A percentile compares a stretch with the other conserved stretches of the same genome.
Conservation (phyloP, 2,888 invertebrate genomes). For the Drosophila koepferae region DNA sequence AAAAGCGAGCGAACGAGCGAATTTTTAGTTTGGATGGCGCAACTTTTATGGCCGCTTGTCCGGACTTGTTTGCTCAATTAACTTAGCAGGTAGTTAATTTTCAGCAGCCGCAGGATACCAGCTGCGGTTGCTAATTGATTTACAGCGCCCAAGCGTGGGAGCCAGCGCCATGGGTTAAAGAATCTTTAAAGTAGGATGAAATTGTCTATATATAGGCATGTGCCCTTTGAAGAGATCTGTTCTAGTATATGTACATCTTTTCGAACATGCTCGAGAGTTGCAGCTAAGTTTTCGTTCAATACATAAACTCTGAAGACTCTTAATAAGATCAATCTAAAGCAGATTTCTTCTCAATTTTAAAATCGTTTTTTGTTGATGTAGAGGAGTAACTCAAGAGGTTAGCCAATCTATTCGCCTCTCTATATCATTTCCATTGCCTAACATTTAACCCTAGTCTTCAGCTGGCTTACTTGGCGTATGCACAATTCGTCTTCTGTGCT, state of each 20-base stretch:
- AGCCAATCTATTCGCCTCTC: too few species aligned
- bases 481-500: conserved; percentile 26
- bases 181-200: conserved; percentile 26
- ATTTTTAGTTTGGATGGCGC: conserved; percentile 62
- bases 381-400: too few species aligned
- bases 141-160: conserved; percentile 32
- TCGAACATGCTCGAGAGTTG: not conserved
- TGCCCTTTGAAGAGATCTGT: conserved; percentile 10
- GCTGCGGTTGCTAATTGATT: conserved; percentile 73
- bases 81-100: conserved; percentile 84
- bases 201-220: conserved; percentile 15
- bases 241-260: not conserved
- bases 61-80: conserved; percentile 81
- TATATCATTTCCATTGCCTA: not conserved
- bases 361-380: not conserved
- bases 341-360: not conserved
- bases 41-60: conserved; percentile 70
- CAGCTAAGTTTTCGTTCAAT: too few species aligned
- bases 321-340: too few species aligned
- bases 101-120: conserved; percentile 60
- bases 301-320: too few species aligned
- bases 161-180: not conserved
- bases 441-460: not conserved
- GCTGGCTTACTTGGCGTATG: conserved; percentile 52
- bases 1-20: conserved; percentile 54